These are phyloP conservation scores for Akabosia matsudoensis DNA, from an alignment of 1,140 invertebrate genomes.

Conservation along the genomic window DNA sequence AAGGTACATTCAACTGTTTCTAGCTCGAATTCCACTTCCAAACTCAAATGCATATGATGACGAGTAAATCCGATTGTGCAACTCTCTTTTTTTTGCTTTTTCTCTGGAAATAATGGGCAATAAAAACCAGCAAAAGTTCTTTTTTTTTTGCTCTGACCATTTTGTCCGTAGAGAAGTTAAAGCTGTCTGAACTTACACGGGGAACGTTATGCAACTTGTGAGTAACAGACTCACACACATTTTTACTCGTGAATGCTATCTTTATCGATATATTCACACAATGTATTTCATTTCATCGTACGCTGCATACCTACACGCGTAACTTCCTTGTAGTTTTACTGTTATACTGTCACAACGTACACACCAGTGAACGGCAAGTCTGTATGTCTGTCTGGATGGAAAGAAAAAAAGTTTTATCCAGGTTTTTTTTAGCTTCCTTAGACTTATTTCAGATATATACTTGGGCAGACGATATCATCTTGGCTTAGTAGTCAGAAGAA, in stretches of 20 bases:
- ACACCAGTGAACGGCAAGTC: background rate
- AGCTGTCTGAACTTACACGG: background rate
- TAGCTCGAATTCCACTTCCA: background rate
- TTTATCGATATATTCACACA: slow-evolving; percentile 19
- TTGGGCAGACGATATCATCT: background rate
- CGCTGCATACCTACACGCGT: background rate
- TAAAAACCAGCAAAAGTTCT: slow-evolving; percentile 19
- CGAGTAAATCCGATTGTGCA: slow-evolving; percentile 24
- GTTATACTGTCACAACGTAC: background rate
- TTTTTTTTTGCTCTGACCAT: background rate
- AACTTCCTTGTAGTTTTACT: background rate
- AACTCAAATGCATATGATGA: background rate
- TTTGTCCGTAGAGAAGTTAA: background rate
- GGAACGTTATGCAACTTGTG: background rate
- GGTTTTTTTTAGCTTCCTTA: background rate
- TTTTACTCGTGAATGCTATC: background rate
- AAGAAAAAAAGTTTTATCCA: background rate
- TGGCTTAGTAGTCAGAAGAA: no score
- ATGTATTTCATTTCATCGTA: background rate
- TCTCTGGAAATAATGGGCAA: slow-evolving; percentile 13
- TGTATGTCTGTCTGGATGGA: background rate
- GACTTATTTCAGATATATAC: background rate
- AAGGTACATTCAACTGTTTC: background rate
- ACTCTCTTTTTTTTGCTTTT: background rate
- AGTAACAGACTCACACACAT: background rate